phyloP scores from a whole-genome alignment of 2,113 vertebrate species.

The Takifugu bimaculatus region DNA sequence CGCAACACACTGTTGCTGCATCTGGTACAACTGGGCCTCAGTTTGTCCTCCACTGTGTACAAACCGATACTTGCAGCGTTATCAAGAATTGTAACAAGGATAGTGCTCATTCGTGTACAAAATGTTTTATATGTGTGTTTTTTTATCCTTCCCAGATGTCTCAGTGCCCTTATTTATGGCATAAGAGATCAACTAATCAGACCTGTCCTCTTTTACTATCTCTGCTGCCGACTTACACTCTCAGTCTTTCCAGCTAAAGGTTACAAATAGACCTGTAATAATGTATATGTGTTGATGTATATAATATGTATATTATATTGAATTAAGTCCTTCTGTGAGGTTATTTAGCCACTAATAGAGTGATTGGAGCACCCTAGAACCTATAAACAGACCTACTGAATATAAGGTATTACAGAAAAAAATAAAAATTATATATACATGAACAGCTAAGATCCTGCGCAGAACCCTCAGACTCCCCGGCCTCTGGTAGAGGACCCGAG shows the following conservation, averaged over 20 bases:
- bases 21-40: slow-evolving; percentile 57
- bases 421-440: too few relatives aligned
- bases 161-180: slow-evolving; percentile 51
- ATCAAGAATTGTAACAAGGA: fast-evolving
- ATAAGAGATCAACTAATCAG: slow-evolving; percentile 49
- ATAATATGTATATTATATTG: too few relatives aligned
- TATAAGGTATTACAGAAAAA: too few relatives aligned
- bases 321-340: too few relatives aligned
- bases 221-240: slow-evolving; percentile 9
- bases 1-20: slow-evolving; percentile 60
- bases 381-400: too few relatives aligned
- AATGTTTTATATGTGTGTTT: slow-evolving; percentile 36
- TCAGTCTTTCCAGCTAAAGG: neutral
- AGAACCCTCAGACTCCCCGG: too few relatives aligned
- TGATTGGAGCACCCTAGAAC: too few relatives aligned
- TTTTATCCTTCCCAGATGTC: slow-evolving; percentile 37
- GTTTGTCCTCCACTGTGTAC: slow-evolving; percentile 42
- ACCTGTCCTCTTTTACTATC: slow-evolving; percentile 18
- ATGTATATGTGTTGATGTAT: neutral
- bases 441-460: too few relatives aligned
- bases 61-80: slow-evolving; percentile 19
- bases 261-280: neutral
- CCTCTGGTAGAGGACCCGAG: too few relatives aligned
- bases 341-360: too few relatives aligned
- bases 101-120: slow-evolving; percentile 7